These are phyloP conservation scores for Ceratina japonica DNA, from an alignment of 1,140 invertebrate genomes.

Conservation along the genomic window DNA sequence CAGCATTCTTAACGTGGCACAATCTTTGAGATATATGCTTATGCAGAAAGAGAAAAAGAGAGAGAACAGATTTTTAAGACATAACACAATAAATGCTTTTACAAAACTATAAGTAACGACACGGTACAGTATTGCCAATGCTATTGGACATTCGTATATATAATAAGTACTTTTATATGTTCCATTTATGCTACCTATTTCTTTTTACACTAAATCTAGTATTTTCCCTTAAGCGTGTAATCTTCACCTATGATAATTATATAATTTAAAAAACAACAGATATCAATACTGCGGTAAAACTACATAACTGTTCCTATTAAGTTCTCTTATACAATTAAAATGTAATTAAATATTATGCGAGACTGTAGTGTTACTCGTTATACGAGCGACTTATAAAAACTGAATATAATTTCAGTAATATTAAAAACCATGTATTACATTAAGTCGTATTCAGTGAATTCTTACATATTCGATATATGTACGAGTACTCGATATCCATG, in stretches of 20 bases:
- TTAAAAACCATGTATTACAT: neutral
- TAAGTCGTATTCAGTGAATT: neutral
- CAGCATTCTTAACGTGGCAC: neutral
- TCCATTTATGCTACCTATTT: neutral
- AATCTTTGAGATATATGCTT: neutral
- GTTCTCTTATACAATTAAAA: neutral
- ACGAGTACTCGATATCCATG: neutral
- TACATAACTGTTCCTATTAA: neutral
- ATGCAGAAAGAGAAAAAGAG: neutral
- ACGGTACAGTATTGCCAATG: conserved; percentile 2
- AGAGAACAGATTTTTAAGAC: too few relatives aligned
- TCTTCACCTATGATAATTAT: neutral
- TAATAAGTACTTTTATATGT: neutral
- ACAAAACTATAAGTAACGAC: neutral
- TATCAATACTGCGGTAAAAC: conserved; percentile 2
- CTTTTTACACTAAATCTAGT: neutral
- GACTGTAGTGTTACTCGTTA: too few relatives aligned
- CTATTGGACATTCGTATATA: neutral
- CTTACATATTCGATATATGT: neutral
- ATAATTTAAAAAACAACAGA: conserved; percentile 1
- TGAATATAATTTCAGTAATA: neutral
- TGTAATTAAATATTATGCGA: too few relatives aligned
- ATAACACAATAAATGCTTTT: conserved; percentile 21
- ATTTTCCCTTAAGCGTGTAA: neutral
- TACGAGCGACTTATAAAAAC: too few relatives aligned